A percentile compares a stretch with the other conserved stretches of the same genome.
phyloP scores from a whole-genome alignment of 2,888 invertebrate species.

The Nemapogon koenigi region DNA sequence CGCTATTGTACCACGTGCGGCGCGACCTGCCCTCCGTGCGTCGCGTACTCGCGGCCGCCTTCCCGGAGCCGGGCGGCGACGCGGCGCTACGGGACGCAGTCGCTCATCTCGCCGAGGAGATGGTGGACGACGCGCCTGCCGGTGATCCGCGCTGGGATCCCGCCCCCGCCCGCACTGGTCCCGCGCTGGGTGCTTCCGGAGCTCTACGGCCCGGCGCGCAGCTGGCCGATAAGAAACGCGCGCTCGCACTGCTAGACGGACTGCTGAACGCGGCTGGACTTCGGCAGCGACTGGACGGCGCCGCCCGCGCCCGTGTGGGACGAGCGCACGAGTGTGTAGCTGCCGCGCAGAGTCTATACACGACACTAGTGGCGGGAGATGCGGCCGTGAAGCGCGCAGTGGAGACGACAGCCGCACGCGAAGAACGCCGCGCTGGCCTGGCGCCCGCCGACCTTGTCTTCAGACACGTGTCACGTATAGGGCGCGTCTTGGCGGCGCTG shows the following conservation, averaged over 20 bases:
- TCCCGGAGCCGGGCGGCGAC: slow-evolving; percentile 38
- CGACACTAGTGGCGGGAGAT: slow-evolving; percentile 27
- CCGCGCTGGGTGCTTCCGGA: slow-evolving; percentile 70
- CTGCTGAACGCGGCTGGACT: slow-evolving; percentile 76
- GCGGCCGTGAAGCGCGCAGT: slow-evolving; percentile 27
- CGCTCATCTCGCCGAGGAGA: slow-evolving; percentile 70
- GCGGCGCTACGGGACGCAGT: slow-evolving; percentile 28
- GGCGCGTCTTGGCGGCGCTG: slow-evolving; percentile 31
- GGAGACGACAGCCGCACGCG: slow-evolving; percentile 28
- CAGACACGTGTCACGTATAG: slow-evolving; percentile 35
- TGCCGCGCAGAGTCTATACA: slow-evolving; percentile 32
- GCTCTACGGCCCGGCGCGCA: slow-evolving; percentile 88
- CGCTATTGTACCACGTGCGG: slow-evolving; percentile 77
- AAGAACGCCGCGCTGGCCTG: slow-evolving; percentile 22
- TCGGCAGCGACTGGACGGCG: slow-evolving; percentile 75
- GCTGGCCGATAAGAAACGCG: slow-evolving; percentile 85
- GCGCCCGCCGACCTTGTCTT: slow-evolving; percentile 38
- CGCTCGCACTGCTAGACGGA: slow-evolving; percentile 75
- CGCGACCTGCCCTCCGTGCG: slow-evolving; percentile 38
- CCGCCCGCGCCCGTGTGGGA: slow-evolving; percentile 35
- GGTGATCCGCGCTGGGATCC: slow-evolving; percentile 73
- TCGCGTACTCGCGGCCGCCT: slow-evolving; percentile 28
- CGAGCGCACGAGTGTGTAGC: slow-evolving; percentile 80
- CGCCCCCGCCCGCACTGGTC: slow-evolving; percentile 22
- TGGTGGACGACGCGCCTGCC: slow-evolving; percentile 87